Evolutionary conservation across 2,113 vertebrate species (phyloP).

Genomic region (Pachypanchax playfairii): DNA sequence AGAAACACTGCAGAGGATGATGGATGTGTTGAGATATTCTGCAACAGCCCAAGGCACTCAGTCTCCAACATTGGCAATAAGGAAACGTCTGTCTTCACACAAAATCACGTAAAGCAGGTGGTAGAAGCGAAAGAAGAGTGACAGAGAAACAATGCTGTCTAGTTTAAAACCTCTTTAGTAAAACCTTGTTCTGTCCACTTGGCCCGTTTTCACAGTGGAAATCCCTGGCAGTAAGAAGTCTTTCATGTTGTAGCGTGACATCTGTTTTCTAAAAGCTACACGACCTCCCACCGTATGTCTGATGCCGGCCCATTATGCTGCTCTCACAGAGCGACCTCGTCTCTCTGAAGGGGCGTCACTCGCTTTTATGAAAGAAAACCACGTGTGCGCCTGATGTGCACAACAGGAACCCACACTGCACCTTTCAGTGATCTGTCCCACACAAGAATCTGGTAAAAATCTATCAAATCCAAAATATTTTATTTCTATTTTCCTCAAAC

Average conservation of each 20-base stretch:
- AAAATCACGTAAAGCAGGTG: slow-evolving; percentile 74
- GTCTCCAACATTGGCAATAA: slow-evolving; percentile 86
- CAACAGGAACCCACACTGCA: slow-evolving; percentile 28
- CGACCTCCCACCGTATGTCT: slow-evolving; percentile 44
- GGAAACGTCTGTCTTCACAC: slow-evolving; percentile 65
- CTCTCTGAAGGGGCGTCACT: slow-evolving; percentile 18
- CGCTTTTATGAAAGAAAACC: slow-evolving; percentile 19
- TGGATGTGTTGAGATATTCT: slow-evolving; percentile 67
- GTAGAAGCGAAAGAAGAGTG: slow-evolving; percentile 62
- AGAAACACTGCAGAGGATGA: slow-evolving; percentile 74
- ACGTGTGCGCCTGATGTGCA: slow-evolving; percentile 14
- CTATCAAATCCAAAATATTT: slow-evolving; percentile 53
- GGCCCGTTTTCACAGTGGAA: slow-evolving; percentile 78
- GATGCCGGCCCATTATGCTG: slow-evolving; percentile 39
- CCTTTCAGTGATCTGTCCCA: slow-evolving; percentile 33
- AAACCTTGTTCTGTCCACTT: slow-evolving; percentile 52
- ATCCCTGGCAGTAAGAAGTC: slow-evolving; percentile 66
- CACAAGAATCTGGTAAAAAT: slow-evolving; percentile 43
- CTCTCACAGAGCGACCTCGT: slow-evolving; percentile 33
- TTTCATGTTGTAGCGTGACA: slow-evolving; percentile 50
- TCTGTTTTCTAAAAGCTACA: slow-evolving; percentile 62
- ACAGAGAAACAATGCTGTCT: slow-evolving; percentile 54
- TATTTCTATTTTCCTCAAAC: slow-evolving; percentile 52
- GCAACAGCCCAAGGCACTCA: slow-evolving; percentile 88
- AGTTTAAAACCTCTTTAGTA: slow-evolving; percentile 46